Percentiles rank a stretch among this genome's conserved stretches.
These are phyloP conservation scores for Strigamia crassipes DNA, from an alignment of 2,888 invertebrate genomes.

Conservation along the genomic window DNA sequence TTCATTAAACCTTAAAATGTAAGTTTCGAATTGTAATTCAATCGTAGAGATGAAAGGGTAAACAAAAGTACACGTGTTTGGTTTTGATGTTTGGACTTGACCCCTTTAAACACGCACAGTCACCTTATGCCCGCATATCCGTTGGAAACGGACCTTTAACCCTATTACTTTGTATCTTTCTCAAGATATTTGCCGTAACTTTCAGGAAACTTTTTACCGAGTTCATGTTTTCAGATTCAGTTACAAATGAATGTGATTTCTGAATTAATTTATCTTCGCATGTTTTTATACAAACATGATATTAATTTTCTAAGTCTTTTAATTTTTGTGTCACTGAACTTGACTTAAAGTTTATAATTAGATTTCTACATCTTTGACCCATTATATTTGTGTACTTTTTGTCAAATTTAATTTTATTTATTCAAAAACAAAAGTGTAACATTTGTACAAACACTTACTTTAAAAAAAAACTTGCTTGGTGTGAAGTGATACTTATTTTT, in stretches of 20 bases:
- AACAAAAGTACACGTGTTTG: slow-evolving; percentile 17
- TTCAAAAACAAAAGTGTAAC: no score
- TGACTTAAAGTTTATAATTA: neutral
- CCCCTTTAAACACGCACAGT: slow-evolving; percentile 21
- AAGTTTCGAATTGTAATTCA: neutral
- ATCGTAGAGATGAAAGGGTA: slow-evolving; percentile 11
- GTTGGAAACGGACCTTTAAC: neutral
- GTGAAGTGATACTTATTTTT: neutral
- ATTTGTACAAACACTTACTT: neutral
- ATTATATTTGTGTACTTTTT: no score
- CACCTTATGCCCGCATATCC: slow-evolving; percentile 30
- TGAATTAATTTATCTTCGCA: neutral
- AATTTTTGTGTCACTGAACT: slow-evolving; percentile 14
- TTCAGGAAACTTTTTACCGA: neutral
- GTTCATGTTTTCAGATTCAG: neutral
- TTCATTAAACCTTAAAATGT: neutral
- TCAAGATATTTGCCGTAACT: neutral
- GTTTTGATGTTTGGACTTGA: slow-evolving; percentile 1
- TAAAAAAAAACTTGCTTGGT: no score
- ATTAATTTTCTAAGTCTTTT: neutral
- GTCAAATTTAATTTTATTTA: no score
- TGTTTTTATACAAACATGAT: neutral
- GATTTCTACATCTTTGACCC: no score
- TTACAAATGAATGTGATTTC: slow-evolving; percentile 30
- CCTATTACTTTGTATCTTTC: slow-evolving; percentile 28